Base-by-base conservation (phyloP, 1,140 invertebrate species). In the Eciton burchellii region DNA sequence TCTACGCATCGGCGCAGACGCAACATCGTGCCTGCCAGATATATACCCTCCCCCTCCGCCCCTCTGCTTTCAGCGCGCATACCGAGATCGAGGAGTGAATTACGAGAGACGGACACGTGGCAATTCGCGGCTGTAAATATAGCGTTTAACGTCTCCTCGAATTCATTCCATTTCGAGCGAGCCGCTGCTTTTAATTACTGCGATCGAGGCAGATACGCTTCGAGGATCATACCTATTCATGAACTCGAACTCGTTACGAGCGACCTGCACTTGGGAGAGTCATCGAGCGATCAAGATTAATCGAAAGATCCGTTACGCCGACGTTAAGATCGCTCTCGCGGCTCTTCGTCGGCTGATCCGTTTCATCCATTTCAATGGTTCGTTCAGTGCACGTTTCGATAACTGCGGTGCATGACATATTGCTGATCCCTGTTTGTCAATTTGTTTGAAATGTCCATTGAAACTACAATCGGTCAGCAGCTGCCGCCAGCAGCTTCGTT, bases 281-380 rank as follows among this genome's bases (percentile, higher is more conserved):
- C 54, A 54, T 66, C 21, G 14, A 47, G n/a, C 3, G 60, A 54
- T 63, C 72, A 41, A 52, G 73, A 84, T 84, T 84, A 84, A 84
- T 81, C 43, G 57, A 35, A 16, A 19, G 16, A 47, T 62, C 60
- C 52, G 57, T 54, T 71, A 35, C 35, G 29, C 3, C n/a, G 24
- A 47, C 49, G n/a, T 65, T 74, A 84, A 84, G 68, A 45, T 84
- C 82, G 54, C 84, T 84, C 82, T 16, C 84, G 84, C 21, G 54
- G 59, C 35, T 43, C 24, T 16, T 21, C 11, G 0, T 45, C 35
- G 29, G n/a, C n/a, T 65, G 81, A 84, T 71, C 71, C 14, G 54
- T 41, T 56, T 41, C 12, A 14, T 14, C 24, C 49, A 26, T n/a
- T 54, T 56, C n/a, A 3, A 71, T 56, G 41, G 19, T 71, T 12